These are phyloP conservation scores for Parotocinclus haroldoi DNA, from an alignment of 2,797 vertebrate genomes.

Conservation along the genomic window DNA sequence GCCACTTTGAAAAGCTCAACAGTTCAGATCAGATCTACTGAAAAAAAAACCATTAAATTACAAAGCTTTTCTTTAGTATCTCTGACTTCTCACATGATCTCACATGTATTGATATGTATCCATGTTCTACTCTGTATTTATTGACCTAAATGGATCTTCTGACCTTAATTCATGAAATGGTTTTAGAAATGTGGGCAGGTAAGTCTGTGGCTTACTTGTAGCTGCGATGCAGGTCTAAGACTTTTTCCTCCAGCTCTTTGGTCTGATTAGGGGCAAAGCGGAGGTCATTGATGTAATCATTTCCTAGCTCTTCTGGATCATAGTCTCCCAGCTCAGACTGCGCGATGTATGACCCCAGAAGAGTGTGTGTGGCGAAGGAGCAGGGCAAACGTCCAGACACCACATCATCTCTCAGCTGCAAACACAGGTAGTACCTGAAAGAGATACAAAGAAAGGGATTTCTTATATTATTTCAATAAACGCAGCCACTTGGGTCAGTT, in stretches of 20 bases:
- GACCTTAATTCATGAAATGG: no score
- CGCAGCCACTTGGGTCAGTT: no score
- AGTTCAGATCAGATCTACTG: no score
- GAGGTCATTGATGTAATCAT: slow-evolving; percentile 87
- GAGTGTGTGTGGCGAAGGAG: slow-evolving; percentile 89
- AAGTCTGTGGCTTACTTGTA: slow-evolving; percentile 75
- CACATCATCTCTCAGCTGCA: slow-evolving; percentile 91
- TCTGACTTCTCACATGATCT: no score
- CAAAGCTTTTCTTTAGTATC: no score
- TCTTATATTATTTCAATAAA: background rate
- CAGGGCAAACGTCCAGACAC: slow-evolving; percentile 92
- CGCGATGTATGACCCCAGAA: slow-evolving; percentile 91
- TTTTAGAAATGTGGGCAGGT: background rate
- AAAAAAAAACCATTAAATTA: no score
- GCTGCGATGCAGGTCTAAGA: slow-evolving; percentile 93
- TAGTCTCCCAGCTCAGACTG: slow-evolving; percentile 95
- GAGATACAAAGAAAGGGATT: background rate
- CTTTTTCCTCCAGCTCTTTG: slow-evolving; percentile 60
- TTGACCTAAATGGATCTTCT: no score
- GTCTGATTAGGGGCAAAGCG: slow-evolving; percentile 95
- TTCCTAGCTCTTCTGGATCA: slow-evolving; percentile 85
- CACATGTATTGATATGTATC: no score
- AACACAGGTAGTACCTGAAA: slow-evolving; percentile 89
- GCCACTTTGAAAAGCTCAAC: no score
- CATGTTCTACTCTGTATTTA: no score